A percentile compares a stretch with the other conserved stretches of the same genome.
phyloP scores from a whole-genome alignment of 2,797 vertebrate species.

The Danio aesculapii region DNA sequence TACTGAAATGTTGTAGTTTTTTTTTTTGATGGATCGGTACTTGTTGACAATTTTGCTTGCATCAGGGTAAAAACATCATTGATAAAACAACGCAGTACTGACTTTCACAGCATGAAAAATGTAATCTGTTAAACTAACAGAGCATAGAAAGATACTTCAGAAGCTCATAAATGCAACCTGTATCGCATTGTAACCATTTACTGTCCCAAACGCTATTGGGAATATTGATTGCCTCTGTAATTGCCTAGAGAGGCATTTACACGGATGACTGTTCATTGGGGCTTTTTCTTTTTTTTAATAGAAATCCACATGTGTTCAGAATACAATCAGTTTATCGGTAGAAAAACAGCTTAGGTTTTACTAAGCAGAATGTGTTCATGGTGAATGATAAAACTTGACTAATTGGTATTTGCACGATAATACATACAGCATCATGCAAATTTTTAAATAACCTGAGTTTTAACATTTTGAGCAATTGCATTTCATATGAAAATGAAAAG shows the following conservation, averaged over 20 bases:
- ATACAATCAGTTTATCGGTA: conserved; percentile 55
- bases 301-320: conserved; percentile 67
- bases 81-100: conserved; percentile 19
- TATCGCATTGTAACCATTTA: conserved; percentile 67
- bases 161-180: conserved; percentile 70
- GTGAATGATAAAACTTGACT: background rate
- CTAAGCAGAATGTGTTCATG: background rate
- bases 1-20: background rate
- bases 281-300: conserved; percentile 43
- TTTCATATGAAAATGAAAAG: background rate
- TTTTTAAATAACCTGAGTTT: background rate
- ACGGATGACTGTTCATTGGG: conserved; percentile 58
- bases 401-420: background rate
- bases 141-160: conserved; percentile 67
- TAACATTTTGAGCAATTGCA: background rate
- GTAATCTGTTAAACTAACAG: conserved; percentile 74
- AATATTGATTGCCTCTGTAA: conserved; percentile 78
- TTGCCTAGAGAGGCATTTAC: conserved; percentile 66
- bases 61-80: conserved; percentile 7
- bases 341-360: conserved; percentile 1
- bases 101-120: conserved; percentile 58
- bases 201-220: conserved; percentile 67
- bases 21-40: background rate
- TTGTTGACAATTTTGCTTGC: conserved; percentile 10
- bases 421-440: background rate